Evolutionary conservation across 2,113 vertebrate species (phyloP), one percentile per base, ranked within the genome.

Genomic region (Pluvianellus socialis): DNA sequence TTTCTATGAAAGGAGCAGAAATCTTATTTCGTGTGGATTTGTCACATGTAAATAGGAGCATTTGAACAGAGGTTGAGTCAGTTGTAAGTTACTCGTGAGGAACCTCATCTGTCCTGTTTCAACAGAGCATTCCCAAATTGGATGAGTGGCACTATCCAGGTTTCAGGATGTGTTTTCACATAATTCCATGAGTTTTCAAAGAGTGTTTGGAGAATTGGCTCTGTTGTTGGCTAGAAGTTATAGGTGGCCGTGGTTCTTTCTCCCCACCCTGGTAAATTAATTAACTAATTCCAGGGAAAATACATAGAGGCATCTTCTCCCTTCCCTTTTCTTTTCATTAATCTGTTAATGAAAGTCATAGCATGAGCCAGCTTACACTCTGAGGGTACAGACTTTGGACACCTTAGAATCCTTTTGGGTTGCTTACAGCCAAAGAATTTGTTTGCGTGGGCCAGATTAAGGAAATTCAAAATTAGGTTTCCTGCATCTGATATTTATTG

Each of bases 181-280:
- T 30, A 40, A 81, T 61, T 67, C 19, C 17, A 2, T 16, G n/a
- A 6, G 30, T 55, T 83, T 72, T 65, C 79, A 75, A 61, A 44
- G 14, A 20, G 8, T 8, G 16, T 28, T 44, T 68, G 23, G 75
- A 52, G 35, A 21, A 56, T 44, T 59, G 47, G 18, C 33, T 58
- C 20, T 63, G 7, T 47, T 32, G 30, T 23, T 79, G 28, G 9
- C 22, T 65, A 26, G 38, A 63, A 67, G 55, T 35, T 87, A 21
- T 4, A 76, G 33, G 24, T 76, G 27, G 35, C 33, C 84, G 21
- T 61, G 18, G 4, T 58, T 85, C 21, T 85, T 15, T 8, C 49
- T 24, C 14, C 21, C 3, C 5, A 1, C 11, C 27, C 59, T 4
- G 0, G 35, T 44, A 68, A 42, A 19, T 38, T 55, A 38, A 50